Evolutionary conservation across 2,113 vertebrate genomes (phyloP).

Genomic region (Pteronura brasiliensis): DNA sequence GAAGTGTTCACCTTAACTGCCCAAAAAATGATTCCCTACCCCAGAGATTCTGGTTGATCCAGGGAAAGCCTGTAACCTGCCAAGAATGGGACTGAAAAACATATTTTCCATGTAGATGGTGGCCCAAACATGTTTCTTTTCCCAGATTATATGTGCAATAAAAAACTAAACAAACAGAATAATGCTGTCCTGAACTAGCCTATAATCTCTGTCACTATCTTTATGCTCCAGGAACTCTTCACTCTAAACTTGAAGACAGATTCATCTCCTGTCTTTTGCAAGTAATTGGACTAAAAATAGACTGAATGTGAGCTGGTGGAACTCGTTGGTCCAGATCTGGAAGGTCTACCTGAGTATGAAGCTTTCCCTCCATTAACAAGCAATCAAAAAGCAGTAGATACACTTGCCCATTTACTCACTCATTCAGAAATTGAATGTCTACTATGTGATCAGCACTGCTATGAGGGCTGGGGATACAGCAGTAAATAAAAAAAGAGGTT

Average conservation of each 20-base stretch:
- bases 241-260: not conserved
- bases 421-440: not conserved
- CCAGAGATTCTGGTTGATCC: not conserved
- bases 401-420: not conserved
- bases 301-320: not conserved
- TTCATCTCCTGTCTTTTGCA: not conserved
- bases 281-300: not conserved
- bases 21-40: not conserved
- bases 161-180: not conserved
- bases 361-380: not conserved
- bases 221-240: not conserved
- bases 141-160: not conserved
- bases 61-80: not conserved
- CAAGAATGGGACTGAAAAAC: not conserved
- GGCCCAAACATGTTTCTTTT: not conserved
- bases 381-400: not conserved
- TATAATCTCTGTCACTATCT: not conserved
- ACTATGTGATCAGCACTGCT: not conserved
- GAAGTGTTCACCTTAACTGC: not conserved
- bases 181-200: not conserved
- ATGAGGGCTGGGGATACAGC: not conserved
- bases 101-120: not conserved
- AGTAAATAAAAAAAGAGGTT: not conserved
- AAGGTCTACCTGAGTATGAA: not conserved
- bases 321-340: not conserved